Evolutionary conservation across 2,888 invertebrate species (phyloP).

Genomic region (Scrobipalpa costella): DNA sequence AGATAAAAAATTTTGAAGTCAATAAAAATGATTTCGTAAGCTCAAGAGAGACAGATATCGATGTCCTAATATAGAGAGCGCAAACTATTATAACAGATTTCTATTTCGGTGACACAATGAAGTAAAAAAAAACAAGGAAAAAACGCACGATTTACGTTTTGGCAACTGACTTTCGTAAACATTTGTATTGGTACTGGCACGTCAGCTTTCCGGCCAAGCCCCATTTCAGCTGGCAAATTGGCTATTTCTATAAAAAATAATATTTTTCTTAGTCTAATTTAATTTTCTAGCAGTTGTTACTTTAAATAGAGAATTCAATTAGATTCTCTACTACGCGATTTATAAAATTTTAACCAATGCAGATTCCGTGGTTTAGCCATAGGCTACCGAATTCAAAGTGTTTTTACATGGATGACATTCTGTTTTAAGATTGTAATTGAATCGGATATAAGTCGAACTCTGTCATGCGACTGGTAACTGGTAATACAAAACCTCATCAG

Average conservation of each 20-base stretch:
- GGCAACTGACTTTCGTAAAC: conserved; percentile 45
- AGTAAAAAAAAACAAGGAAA: conserved; percentile 22
- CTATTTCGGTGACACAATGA: conserved; percentile 33
- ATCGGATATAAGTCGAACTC: neutral
- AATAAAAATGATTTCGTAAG: neutral
- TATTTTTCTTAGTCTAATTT: no score
- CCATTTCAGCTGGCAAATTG: conserved; percentile 2
- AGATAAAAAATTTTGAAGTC: no score
- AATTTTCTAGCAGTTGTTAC: no score
- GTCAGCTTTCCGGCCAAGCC: conserved; percentile 43
- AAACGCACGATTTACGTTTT: conserved; percentile 41
- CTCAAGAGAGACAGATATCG: neutral
- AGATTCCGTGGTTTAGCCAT: no score
- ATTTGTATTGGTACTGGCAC: conserved; percentile 37
- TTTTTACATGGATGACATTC: no score
- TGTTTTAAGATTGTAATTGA: neutral
- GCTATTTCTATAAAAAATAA: neutral
- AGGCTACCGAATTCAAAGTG: no score
- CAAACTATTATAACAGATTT: conserved; percentile 19
- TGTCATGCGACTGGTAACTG: neutral
- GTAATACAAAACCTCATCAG: conserved; percentile 1
- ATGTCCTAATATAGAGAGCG: conserved; percentile 12
- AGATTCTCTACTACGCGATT: no score
- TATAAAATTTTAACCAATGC: no score
- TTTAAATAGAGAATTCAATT: no score